Percentiles rank a stretch among this genome's conserved stretches.
These are phyloP conservation scores for Tribolium freemani DNA, from an alignment of 2,888 invertebrate genomes.

Conservation along the genomic window DNA sequence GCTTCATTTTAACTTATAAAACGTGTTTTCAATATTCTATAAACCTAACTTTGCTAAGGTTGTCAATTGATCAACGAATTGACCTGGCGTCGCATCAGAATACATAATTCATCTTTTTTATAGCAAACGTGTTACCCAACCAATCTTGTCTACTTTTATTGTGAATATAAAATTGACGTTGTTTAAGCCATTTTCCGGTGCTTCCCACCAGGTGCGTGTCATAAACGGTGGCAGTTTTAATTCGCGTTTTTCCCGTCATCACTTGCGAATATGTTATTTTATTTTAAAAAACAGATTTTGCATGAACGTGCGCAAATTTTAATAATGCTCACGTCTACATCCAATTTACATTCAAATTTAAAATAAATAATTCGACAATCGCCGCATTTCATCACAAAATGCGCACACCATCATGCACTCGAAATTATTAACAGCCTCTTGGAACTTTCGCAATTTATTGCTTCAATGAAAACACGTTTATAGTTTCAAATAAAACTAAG, in stretches of 20 bases:
- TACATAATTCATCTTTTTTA: slow-evolving; percentile 3
- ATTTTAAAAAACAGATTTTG: slow-evolving; percentile 5
- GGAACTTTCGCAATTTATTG: slow-evolving; percentile 37
- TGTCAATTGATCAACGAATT: slow-evolving; percentile 29
- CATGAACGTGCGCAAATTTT: neutral
- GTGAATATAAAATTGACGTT: slow-evolving; percentile 32
- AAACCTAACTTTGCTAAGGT: slow-evolving; percentile 10
- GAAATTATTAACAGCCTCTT: slow-evolving; percentile 8
- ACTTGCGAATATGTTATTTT: slow-evolving; percentile 5
- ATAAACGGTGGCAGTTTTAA: slow-evolving; percentile 33
- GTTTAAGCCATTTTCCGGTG: slow-evolving; percentile 22
- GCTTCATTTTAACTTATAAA: slow-evolving; percentile 46
- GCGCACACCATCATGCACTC: neutral
- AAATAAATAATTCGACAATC: neutral
- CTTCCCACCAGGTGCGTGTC: slow-evolving; percentile 29
- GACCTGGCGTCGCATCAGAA: neutral
- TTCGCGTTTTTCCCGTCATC: slow-evolving; percentile 27
- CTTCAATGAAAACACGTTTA: slow-evolving; percentile 33
- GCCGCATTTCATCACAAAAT: neutral
- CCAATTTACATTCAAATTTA: neutral
- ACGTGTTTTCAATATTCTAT: slow-evolving; percentile 45
- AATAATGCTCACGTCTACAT: neutral
- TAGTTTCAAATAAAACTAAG: slow-evolving; percentile 39
- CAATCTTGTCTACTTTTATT: slow-evolving; percentile 29
- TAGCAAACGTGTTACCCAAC: slow-evolving; percentile 13